Evolutionary conservation across 2,797 vertebrate genomes (phyloP).

Genomic region (Myotis findleyi): DNA sequence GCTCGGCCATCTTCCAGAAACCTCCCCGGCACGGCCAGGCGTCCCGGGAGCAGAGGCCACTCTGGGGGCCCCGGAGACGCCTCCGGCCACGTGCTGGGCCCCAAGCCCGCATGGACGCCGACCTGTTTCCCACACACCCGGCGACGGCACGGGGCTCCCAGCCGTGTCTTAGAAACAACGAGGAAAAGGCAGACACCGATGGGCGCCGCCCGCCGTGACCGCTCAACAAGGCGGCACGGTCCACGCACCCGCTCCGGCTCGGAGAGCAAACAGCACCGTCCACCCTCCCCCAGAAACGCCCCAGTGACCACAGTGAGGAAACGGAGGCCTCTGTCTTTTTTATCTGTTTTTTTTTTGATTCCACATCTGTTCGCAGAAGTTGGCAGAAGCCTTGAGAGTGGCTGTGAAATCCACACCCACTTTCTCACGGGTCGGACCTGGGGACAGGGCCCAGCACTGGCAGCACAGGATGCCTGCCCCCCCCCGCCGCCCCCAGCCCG

Average conservation of each 20-base stretch:
- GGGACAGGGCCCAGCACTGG: not conserved
- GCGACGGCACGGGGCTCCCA: no score
- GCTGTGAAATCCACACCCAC: not conserved
- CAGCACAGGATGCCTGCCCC: rapidly evolving
- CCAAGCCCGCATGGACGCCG: rapidly evolving
- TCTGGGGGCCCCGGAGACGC: not conserved
- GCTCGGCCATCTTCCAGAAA: not conserved
- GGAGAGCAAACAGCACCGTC: not conserved
- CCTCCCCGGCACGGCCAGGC: not conserved
- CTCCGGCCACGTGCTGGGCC: not conserved
- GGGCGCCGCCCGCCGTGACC: not conserved
- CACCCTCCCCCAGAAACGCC: not conserved
- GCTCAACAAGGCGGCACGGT: rapidly evolving
- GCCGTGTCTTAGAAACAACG: not conserved
- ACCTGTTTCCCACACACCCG: not conserved
- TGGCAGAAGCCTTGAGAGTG: not conserved
- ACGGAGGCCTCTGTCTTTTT: not conserved
- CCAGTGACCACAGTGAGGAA: not conserved
- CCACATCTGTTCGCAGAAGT: constrained; percentile 26
- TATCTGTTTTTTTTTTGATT: not conserved
- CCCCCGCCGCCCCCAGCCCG: not conserved
- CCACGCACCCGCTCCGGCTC: rapidly evolving
- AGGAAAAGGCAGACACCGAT: no score
- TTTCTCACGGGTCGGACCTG: not conserved
- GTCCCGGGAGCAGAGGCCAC: not conserved